phyloP scores from a whole-genome alignment of 2,797 vertebrate genomes.

The Pogonophryne albipinna region DNA sequence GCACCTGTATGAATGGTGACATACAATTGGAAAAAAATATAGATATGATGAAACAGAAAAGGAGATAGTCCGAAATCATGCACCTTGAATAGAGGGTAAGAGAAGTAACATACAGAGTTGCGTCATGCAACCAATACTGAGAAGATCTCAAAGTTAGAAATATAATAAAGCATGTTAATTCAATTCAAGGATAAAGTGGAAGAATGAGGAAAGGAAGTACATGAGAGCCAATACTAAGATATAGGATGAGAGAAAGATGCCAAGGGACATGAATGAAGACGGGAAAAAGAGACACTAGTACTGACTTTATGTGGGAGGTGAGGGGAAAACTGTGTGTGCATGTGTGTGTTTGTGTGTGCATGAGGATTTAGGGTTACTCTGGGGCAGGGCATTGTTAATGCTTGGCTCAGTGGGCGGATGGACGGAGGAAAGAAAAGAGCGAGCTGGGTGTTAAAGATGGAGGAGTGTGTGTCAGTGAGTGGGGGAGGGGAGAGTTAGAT shows the following conservation, averaged over 20 bases:
- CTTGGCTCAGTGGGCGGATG: conserved; percentile 62
- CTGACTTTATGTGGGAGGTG: conserved; percentile 46
- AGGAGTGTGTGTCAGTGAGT: conserved; percentile 24
- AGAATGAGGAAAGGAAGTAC: background rate
- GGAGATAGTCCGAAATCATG: background rate
- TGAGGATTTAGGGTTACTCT: conserved; percentile 48
- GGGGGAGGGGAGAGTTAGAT: conserved; percentile 37
- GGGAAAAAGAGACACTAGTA: background rate
- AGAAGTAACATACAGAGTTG: background rate
- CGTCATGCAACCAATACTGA: background rate
- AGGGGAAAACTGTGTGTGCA: conserved; percentile 15
- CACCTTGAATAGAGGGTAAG: background rate
- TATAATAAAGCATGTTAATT: background rate
- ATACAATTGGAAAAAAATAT: background rate
- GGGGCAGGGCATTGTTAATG: conserved; percentile 63
- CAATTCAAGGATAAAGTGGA: background rate
- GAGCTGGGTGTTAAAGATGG: conserved; percentile 41
- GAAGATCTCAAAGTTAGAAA: background rate
- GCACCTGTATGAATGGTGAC: background rate
- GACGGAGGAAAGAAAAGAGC: conserved; percentile 47
- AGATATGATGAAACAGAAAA: background rate
- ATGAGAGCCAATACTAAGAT: background rate
- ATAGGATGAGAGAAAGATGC: conserved; percentile 18
- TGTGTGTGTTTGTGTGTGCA: conserved; percentile 3
- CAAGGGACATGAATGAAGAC: conserved; percentile 11